These are phyloP conservation scores for Protodeltote pygarga DNA, from an alignment of 2,888 invertebrate genomes.

Conservation along the genomic window DNA sequence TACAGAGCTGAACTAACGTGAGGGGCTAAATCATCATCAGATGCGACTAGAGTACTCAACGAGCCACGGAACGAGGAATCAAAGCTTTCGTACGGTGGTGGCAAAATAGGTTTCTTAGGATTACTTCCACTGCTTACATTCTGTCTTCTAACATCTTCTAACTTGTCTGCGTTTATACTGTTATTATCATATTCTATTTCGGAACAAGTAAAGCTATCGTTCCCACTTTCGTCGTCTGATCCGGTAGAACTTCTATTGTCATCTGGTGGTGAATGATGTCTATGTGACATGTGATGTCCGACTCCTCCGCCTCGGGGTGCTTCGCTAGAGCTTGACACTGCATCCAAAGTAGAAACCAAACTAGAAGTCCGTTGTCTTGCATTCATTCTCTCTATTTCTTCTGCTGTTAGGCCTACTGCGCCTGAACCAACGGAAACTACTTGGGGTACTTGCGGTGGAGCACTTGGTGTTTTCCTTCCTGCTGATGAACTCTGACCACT, in stretches of 20 bases:
- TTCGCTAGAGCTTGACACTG: constrained; percentile 96
- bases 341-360: constrained; percentile 96
- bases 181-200: constrained; percentile 99
- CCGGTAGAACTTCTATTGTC: constrained; percentile 92
- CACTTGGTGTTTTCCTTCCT: constrained; percentile 91
- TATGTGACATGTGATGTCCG: constrained; percentile 90
- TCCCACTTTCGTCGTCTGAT: constrained; percentile 96
- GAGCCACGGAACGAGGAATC: constrained; percentile 98
- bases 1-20: constrained; percentile 93
- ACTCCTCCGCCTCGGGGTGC: constrained; percentile 90
- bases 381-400: constrained; percentile 96
- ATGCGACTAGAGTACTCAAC: constrained; percentile 96
- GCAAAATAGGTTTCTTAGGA: constrained; percentile 89
- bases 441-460: constrained; percentile 90
- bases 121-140: constrained; percentile 85
- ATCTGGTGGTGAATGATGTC: constrained; percentile 91
- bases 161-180: constrained; percentile 93
- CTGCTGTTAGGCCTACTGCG: constrained; percentile 95
- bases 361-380: constrained; percentile 95
- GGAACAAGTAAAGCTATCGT: constrained; percentile 99
- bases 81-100: constrained; percentile 95
- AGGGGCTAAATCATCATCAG: constrained; percentile 96
- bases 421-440: constrained; percentile 89
- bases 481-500: constrained; percentile 95
- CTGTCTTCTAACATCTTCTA: constrained; percentile 87